Evolutionary conservation across 2,797 vertebrate genomes (phyloP).

Genomic region (Lateolabrax maculatus): DNA sequence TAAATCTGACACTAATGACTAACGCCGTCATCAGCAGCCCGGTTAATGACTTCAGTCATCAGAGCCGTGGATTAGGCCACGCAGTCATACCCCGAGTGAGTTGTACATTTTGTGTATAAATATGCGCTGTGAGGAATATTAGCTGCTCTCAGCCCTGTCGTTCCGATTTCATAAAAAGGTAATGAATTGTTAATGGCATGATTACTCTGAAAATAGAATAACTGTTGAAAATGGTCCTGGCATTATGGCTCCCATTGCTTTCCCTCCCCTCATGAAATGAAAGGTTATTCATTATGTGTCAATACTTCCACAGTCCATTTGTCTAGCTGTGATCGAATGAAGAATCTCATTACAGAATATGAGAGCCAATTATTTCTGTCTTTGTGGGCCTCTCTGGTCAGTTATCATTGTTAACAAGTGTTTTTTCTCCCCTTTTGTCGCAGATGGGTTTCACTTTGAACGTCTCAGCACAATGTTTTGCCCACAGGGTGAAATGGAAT

Average conservation of each 20-base stretch:
- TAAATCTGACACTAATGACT: conserved; percentile 62
- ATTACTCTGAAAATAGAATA: conserved; percentile 73
- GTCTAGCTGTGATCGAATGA: conserved; percentile 65
- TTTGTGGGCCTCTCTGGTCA: conserved; percentile 42
- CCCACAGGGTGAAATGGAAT: conserved; percentile 24
- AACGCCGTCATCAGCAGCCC: conserved; percentile 45
- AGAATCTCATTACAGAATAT: conserved; percentile 62
- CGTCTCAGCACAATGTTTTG: conserved; percentile 21
- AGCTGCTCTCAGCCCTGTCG: conserved; percentile 61
- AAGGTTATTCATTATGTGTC: conserved; percentile 70
- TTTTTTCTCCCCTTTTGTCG: conserved; percentile 7
- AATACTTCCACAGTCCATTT: conserved; percentile 61
- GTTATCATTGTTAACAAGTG: conserved; percentile 54
- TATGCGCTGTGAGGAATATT: conserved; percentile 63
- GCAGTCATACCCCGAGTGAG: conserved; percentile 37
- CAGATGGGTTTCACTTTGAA: conserved; percentile 35
- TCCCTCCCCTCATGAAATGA: conserved; percentile 50
- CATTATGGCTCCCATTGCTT: conserved; percentile 53
- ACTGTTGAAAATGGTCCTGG: conserved; percentile 58
- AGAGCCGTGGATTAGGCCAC: conserved; percentile 55
- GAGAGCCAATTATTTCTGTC: conserved; percentile 56
- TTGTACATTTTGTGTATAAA: conserved; percentile 64
- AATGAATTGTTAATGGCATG: conserved; percentile 77
- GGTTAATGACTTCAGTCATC: conserved; percentile 68
- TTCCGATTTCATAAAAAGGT: conserved; percentile 69